phyloP scores from a whole-genome alignment of 2,888 invertebrate species.

The Metellina segmentata region DNA sequence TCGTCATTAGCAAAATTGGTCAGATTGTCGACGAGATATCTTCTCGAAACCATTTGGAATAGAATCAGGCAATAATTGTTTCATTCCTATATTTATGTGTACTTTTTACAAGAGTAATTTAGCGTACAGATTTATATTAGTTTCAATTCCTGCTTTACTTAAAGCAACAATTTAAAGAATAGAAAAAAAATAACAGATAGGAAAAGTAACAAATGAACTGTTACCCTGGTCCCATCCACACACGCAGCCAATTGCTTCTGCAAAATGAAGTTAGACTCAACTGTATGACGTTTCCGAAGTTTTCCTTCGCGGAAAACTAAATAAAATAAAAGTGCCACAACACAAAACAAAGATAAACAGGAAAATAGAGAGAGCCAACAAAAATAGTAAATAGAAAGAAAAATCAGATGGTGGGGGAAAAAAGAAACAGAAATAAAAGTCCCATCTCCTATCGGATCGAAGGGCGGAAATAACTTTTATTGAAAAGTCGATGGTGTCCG shows the following conservation, averaged over 20 bases:
- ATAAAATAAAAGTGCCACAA: constrained; percentile 53
- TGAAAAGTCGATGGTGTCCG: constrained; percentile 73
- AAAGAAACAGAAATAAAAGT: constrained; percentile 55
- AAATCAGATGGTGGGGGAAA: not conserved
- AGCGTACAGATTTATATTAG: no score
- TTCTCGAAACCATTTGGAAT: no score
- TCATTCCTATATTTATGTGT: no score
- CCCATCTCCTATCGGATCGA: constrained; percentile 61
- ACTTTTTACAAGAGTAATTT: no score
- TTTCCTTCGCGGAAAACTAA: constrained; percentile 7
- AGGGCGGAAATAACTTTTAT: constrained; percentile 75
- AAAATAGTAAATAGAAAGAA: constrained; percentile 31
- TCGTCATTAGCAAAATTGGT: no score
- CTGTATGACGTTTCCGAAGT: constrained; percentile 59
- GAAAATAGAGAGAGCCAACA: constrained; percentile 4
- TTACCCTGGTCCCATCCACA: not conserved
- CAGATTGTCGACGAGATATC: no score
- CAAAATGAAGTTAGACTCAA: constrained; percentile 60
- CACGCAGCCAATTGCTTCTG: constrained; percentile 12
- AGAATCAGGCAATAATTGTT: no score
- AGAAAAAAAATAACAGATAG: not conserved
- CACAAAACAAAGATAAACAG: constrained; percentile 48
- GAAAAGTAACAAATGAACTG: not conserved
- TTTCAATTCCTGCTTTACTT: no score
- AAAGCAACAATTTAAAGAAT: no score